Evolutionary conservation across 2,888 invertebrate genomes (phyloP).

Genomic region (Athrips mouffetella): DNA sequence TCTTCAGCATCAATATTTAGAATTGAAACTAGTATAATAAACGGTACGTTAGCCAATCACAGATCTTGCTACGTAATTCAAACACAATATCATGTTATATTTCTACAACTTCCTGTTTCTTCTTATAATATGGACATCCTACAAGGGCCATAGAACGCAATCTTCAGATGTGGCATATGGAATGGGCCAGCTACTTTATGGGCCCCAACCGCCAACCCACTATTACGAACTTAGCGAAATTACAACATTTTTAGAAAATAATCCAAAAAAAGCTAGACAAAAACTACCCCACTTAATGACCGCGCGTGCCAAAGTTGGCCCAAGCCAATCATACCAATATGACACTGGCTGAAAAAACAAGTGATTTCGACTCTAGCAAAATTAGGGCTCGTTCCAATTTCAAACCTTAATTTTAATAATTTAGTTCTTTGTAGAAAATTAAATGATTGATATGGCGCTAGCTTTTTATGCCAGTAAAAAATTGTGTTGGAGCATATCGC

Average conservation of each 20-base stretch:
- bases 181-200: slow-evolving; percentile 43
- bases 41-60: too few relatives aligned
- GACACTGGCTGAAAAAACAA: slow-evolving; percentile 15
- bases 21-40: too few relatives aligned
- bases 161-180: slow-evolving; percentile 43
- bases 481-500: slow-evolving; percentile 6
- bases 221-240: slow-evolving; percentile 31
- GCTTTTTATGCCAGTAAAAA: slow-evolving; percentile 5
- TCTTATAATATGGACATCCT: slow-evolving; percentile 24
- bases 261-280: slow-evolving; percentile 19
- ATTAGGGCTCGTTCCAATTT: slow-evolving; percentile 13
- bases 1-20: too few relatives aligned
- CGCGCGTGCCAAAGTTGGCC: slow-evolving; percentile 21
- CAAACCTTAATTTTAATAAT: slow-evolving; percentile 18
- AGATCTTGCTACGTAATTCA: too few relatives aligned
- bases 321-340: too few relatives aligned
- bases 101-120: not conserved
- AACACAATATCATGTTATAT: too few relatives aligned
- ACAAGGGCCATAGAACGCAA: slow-evolving; percentile 31
- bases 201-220: slow-evolving; percentile 30
- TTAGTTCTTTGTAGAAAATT: slow-evolving; percentile 14
- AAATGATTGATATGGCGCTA: not conserved
- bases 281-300: slow-evolving; percentile 1
- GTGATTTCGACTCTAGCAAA: slow-evolving; percentile 11
- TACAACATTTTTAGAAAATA: slow-evolving; percentile 18